Evolutionary conservation across 2,113 vertebrate species (phyloP), one percentile per base, ranked within the genome.

Genomic region (Engraulis encrasicolus): DNA sequence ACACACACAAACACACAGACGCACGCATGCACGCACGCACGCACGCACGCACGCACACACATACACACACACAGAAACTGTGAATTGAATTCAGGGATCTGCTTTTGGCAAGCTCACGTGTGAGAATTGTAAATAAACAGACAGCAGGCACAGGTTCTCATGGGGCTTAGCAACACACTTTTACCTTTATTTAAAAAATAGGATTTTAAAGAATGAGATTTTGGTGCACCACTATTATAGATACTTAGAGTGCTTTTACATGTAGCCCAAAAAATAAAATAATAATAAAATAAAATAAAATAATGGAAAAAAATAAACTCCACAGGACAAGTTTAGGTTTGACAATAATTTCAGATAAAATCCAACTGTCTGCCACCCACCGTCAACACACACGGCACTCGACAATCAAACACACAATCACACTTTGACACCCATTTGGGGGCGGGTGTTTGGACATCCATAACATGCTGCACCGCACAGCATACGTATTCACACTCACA

Each of bases 181-280:
- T 89, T 74, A 74, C 91, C 79, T 94, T 95, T 94, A 94, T 95
- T 94, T 93, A 92, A 94, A 94, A 94, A 94, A 94, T 93, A 85
- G 85, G 88, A 92, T 94, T 94, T 74, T 93, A 61, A 89, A 93
- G 88, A 92, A 88, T 91, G 92, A 88, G 91, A 90, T 89, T 91
- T 45, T 91, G 89, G 91, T 93, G 89, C 91, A 93, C 89, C 93
- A 92, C 86, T 92, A 90, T 81, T 91, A 91, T 87, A 91, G 87
- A 92, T 91, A 93, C 91, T 91, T 80, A 90, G 92, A 94, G 92
- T 93, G 92, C 89, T 92, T 93, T 93, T 90, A 94, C 94, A 92
- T 91, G 92, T 92, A 91, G 93, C 91, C 58, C 58, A 66, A 66
- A 66, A 66, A 66, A 2, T 0, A 66, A 27, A 66, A 66, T 27